Evolutionary conservation across 2,113 vertebrate species (phyloP).

Genomic region (Phylloscopus trochiloides): DNA sequence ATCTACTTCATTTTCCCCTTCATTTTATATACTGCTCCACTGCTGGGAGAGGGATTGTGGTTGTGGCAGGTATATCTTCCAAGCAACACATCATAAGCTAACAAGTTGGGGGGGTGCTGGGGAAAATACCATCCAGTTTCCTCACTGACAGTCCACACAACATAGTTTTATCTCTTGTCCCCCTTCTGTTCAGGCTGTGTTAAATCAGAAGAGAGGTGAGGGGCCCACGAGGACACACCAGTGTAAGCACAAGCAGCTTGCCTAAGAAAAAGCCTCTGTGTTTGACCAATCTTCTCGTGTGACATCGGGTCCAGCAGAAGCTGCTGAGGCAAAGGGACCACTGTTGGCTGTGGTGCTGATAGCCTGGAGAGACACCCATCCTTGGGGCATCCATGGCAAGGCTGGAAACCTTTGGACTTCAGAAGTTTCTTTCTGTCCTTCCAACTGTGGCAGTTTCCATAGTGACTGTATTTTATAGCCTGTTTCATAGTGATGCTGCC

Average conservation of each 20-base stretch:
- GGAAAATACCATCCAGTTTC: not conserved
- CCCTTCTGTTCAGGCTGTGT: not conserved
- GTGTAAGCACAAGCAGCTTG: not conserved
- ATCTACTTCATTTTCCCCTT: not conserved
- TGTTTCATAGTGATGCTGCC: not conserved
- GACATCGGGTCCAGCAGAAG: fast-evolving
- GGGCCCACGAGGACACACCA: fast-evolving
- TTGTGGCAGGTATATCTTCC: not conserved
- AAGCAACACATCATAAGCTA: not conserved
- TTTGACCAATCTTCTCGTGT: not conserved
- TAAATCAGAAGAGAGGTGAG: not conserved
- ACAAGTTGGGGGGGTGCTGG: fast-evolving
- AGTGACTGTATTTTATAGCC: not conserved
- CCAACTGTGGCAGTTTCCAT: slow-evolving; percentile 35
- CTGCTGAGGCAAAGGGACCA: not conserved
- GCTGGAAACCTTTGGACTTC: not conserved
- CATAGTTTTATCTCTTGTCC: not conserved
- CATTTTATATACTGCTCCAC: not conserved
- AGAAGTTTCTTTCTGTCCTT: not conserved
- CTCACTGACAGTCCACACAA: not conserved
- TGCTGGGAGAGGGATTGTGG: not conserved
- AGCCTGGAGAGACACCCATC: not conserved
- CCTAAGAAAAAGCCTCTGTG: not conserved
- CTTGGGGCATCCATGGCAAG: not conserved
- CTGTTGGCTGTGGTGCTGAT: fast-evolving